Evolutionary conservation across 2,113 vertebrate genomes (phyloP), one percentile per base, ranked within the genome.

Genomic region (Diadophis punctatus): DNA sequence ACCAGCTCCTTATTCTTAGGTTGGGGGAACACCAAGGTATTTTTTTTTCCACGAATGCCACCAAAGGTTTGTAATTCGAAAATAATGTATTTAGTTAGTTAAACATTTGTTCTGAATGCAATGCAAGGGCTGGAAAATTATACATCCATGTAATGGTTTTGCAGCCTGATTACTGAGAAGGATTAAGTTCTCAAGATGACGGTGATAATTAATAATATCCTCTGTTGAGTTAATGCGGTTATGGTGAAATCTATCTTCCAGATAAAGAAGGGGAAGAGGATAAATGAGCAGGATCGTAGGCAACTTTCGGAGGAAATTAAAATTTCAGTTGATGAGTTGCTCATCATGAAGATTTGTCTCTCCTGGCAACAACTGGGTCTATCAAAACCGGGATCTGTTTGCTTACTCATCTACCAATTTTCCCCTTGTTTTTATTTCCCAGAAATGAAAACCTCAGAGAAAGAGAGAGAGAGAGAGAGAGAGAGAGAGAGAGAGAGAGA

Each of bases 1-100:
- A 23, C 23, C 56, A 25, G 11, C 96, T 97, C 95, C 96, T 97
- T 98, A 97, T 97, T 97, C 94, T 95, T 95, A 97, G 96, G 97
- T 97, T 96, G 97, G 96, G 96, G 58, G 7, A 96, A 96, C 91
- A 95, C 95, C 93, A 95, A 90, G 88, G 63, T n/a, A 96, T 96
- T 93, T 60, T 60, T 95, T 91, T 92, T 94, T n/a, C n/a, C 88
- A 90, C 55, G 95, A 93, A 93, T 94, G 88, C 90, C 93, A 93
- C 94, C 94, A 86, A 93, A 88, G 80, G 60, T 56, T 95, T 92
- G 95, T 55, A 95, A 88, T 87, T 96, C 74, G 89, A 88, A 96
- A 96, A 90, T 56, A 91, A 89, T 90, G 53, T 55, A 80, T 68
- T 92, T 46, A 63, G 86, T 91, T 85, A 89, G 86, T 87, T 87